Base-by-base conservation (phyloP, 2,113 vertebrate species). In the Coryphaenoides rupestris region DNA sequence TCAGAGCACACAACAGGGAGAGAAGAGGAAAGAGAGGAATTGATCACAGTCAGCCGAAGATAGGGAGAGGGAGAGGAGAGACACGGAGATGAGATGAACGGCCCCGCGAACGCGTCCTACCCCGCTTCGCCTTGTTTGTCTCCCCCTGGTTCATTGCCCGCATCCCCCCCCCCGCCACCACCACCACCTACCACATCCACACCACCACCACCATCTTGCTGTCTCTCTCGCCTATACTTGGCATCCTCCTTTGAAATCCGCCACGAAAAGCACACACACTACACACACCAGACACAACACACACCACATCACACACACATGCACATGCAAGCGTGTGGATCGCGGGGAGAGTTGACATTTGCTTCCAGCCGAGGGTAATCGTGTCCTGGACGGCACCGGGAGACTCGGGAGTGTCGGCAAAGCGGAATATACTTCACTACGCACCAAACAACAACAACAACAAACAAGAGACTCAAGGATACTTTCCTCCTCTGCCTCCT, bases 311-410 rank as follows among this genome's bases (percentile, higher is more conserved):
- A 50, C 47, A 17, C 47, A 50, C 47, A 50, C 47, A n/a, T 40
- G 33, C 33, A 40, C n/a, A n/a, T n/a, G n/a, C n/a, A n/a, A 15
- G 54, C 72, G 52, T 55, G 9, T 53, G 64, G 58, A n/a, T n/a
- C 55, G 76, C 62, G 72, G 60, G 56, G 68, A 67, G 78, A 58
- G 72, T 63, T 83, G 74, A 79, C 78, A 77, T 81, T 86, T 78
- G 50, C 45, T 81, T n/a, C 73, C 71, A 45, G 47, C 75, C 1
- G 63, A 66, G 72, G 74, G 75, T 70, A 81, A 78, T 77, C 83
- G 70, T 72, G 68, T 58, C 67, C 40, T 1, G 50, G 65, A 74
- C 52, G 21, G 56, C 28, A 67, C 12, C n/a, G n/a, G n/a, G n/a
- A n/a, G 47, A 76, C 68, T 53, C 57, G 69, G 71, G 75, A 73